These are phyloP conservation scores for Harpagifer antarcticus DNA, from an alignment of 2,797 vertebrate species.

Conservation along the genomic window DNA sequence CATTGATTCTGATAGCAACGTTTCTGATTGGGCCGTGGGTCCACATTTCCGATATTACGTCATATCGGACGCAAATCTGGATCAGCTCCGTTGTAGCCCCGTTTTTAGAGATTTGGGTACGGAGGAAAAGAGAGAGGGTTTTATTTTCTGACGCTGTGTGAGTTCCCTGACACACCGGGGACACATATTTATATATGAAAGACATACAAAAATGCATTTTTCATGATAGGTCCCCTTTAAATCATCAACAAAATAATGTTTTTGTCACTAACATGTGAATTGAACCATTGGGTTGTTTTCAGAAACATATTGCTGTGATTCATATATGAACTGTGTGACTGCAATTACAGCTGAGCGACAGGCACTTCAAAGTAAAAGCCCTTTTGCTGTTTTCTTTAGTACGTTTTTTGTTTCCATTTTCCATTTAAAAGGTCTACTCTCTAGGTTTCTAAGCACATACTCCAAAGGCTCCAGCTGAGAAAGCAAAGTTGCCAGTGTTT, in stretches of 20 bases:
- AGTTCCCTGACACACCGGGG: no score
- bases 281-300: neutral
- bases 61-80: no score
- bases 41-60: no score
- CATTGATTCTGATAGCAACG: no score
- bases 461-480: neutral
- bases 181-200: no score
- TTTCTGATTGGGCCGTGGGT: no score
- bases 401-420: constrained; percentile 1
- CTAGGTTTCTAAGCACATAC: neutral
- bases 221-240: no score
- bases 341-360: neutral
- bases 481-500: constrained; percentile 17
- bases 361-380: constrained; percentile 11
- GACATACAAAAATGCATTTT: no score
- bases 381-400: neutral
- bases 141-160: no score
- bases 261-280: neutral
- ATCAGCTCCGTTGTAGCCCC: no score
- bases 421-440: neutral
- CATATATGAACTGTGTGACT: neutral
- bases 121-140: no score
- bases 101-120: no score
- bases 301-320: neutral
- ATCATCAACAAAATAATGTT: neutral